Evolutionary conservation across 1,140 invertebrate genomes (phyloP), one percentile per base, ranked within the genome.

Genomic region (Drosophila tropicalis): DNA sequence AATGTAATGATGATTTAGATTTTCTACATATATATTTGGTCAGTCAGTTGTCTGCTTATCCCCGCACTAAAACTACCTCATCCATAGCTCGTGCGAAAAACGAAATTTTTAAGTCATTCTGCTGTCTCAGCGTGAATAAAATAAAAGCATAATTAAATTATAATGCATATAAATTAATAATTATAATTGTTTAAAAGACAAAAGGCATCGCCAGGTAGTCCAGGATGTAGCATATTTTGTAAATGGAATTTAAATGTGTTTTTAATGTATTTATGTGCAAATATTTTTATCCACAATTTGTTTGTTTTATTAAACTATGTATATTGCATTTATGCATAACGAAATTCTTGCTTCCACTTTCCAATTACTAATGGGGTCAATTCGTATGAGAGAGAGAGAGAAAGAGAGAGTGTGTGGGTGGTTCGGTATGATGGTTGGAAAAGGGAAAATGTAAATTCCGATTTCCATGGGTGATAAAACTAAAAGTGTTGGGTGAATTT

Each of bases 171-270:
- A 72, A 68, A 76, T 76, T 25, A 72, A 51, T 73, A 69, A 79
- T 79, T 71, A 58, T 70, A 62, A 69, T 72, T 55, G 51, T 56
- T 56, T 58, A 25, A 65, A 56, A 41, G 39, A 55, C 13, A 15
- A 65, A 54, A 66, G 6, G 5, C 6, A 34, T 29, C 0, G 4
- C 56, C 15, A 66, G 57, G 17, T 25, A 22, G 39, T 17, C 5
- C 6, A 55, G 13, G 54, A 47, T 47, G 34, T 63, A 60, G 51
- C 36, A 51, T 15, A 58, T 64, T 3, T 17, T 44, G 36, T 55
- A 65, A 77, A 67, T 69, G 61, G 56, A 54, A 73, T 66, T 72
- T 79, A 70, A 85, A 86, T 67, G 66, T 13, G 55, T 65, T 47
- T 71, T 76, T 71, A 70, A 85, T 72, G 63, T 65, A 36, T 36